Conservation (phyloP, 2,888 invertebrate genomes). For the Drosophila birchii region DNA sequence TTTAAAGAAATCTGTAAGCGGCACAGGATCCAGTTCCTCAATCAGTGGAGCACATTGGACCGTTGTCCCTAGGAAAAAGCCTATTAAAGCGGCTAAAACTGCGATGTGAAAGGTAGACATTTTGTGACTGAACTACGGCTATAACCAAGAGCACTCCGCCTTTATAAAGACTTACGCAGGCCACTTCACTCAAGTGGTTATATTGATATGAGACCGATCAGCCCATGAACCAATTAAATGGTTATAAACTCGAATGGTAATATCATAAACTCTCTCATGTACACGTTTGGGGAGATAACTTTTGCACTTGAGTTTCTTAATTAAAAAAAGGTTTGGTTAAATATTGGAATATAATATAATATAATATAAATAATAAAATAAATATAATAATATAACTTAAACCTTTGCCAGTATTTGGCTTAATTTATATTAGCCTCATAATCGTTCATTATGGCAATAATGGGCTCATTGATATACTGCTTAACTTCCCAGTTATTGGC, state of each 20-base stretch:
- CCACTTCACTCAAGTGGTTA: conserved; percentile 12
- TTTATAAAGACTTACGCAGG: conserved; percentile 20
- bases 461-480: conserved; percentile 63
- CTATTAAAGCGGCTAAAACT: background rate
- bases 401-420: background rate
- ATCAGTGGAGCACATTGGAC: conserved; percentile 16
- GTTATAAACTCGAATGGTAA: conserved; percentile 10
- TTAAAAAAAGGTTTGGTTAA: background rate
- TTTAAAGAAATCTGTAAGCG: conserved; percentile 36
- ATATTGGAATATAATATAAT: no score
- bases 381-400: no score
- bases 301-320: background rate
- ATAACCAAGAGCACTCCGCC: background rate
- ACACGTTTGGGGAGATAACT: background rate
- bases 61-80: conserved; percentile 2
- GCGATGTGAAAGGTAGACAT: conserved; percentile 22
- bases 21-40: background rate
- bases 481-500: conserved; percentile 55
- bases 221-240: conserved; percentile 13
- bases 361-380: no score
- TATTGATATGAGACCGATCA: conserved; percentile 24
- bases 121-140: conserved; percentile 13
- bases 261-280: conserved; percentile 10
- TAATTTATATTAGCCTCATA: background rate
- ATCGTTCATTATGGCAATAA: conserved; percentile 16